Evolutionary conservation across 2,113 vertebrate species (phyloP).

Genomic region (Onychorhynchus coronatus): DNA sequence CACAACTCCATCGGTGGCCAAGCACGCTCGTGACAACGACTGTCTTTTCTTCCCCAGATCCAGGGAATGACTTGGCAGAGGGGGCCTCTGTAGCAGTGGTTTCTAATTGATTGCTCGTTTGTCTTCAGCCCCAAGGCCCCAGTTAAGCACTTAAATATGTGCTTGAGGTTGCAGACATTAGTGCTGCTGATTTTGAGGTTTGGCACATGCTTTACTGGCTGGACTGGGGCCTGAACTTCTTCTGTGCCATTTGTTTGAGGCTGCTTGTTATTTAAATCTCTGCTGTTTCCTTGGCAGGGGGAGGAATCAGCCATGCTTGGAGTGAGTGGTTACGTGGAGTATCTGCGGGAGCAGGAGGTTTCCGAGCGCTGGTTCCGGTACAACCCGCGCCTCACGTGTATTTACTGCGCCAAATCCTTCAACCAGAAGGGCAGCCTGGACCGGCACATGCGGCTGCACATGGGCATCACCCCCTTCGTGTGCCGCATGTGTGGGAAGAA

Average conservation of each 20-base stretch:
- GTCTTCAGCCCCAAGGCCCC: slow-evolving; percentile 27
- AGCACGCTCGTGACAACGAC: background rate
- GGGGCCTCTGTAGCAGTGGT: background rate
- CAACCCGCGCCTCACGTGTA: slow-evolving; percentile 95
- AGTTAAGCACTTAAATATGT: slow-evolving; percentile 34
- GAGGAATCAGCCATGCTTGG: slow-evolving; percentile 89
- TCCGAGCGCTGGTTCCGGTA: slow-evolving; percentile 98
- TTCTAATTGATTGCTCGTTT: slow-evolving; percentile 35
- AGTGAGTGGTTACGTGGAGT: slow-evolving; percentile 94
- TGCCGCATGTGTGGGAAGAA: slow-evolving; percentile 99
- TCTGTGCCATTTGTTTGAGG: background rate
- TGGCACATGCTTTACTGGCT: background rate
- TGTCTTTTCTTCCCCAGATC: background rate
- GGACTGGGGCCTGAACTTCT: background rate
- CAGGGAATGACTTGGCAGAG: background rate
- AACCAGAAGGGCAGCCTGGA: slow-evolving; percentile 99
- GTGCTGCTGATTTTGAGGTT: slow-evolving; percentile 30
- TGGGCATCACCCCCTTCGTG: slow-evolving; percentile 98
- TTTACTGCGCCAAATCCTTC: slow-evolving; percentile 99
- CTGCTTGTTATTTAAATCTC: background rate
- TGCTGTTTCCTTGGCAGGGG: slow-evolving; percentile 71
- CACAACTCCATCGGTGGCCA: background rate
- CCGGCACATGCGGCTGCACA: slow-evolving; percentile 97
- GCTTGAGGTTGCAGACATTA: slow-evolving; percentile 45
- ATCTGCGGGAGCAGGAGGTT: slow-evolving; percentile 93